Conservation (phyloP, 1,140 invertebrate species). For the Drosophila pandora region DNA sequence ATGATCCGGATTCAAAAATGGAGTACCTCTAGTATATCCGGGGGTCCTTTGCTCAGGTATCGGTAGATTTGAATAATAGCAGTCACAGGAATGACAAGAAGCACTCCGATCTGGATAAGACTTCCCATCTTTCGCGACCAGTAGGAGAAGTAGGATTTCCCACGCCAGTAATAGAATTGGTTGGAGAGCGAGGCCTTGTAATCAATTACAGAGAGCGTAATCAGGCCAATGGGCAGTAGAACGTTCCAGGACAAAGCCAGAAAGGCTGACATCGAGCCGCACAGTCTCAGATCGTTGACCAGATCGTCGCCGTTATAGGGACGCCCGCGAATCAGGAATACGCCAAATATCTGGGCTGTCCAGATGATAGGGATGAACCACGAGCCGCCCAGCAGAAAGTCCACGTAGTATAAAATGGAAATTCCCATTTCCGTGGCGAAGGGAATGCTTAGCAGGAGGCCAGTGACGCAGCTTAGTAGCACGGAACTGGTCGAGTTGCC, state of each 20-base stretch:
- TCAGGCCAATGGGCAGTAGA: conserved; percentile 89
- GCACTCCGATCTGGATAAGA: conserved; percentile 90
- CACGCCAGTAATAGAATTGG: conserved; percentile 82
- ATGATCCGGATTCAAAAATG: rapidly evolving
- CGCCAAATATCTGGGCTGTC: conserved; percentile 89
- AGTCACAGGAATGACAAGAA: conserved; percentile 90
- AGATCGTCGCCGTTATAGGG: conserved; percentile 93
- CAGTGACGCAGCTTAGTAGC: conserved; percentile 92
- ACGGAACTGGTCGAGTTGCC: conserved; percentile 94
- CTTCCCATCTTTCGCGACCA: conserved; percentile 92
- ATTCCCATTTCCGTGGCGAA: conserved; percentile 95
- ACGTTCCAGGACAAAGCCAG: conserved; percentile 96
- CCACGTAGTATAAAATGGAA: conserved; percentile 92
- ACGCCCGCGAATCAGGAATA: conserved; percentile 92
- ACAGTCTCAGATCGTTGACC: conserved; percentile 87
- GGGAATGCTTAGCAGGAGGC: conserved; percentile 92
- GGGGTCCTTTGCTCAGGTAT: conserved; percentile 91
- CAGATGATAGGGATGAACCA: conserved; percentile 95
- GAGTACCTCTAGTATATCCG: conserved; percentile 92
- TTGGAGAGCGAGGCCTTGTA: conserved; percentile 79
- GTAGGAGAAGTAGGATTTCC: conserved; percentile 88
- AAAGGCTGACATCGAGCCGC: conserved; percentile 87
- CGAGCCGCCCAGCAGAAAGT: conserved; percentile 91
- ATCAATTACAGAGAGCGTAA: conserved; percentile 85
- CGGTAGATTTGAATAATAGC: conserved; percentile 93